Evolutionary conservation across 2,797 vertebrate species (phyloP), one percentile per base, ranked within the genome.

Genomic region (Rhabdomys pumilio): DNA sequence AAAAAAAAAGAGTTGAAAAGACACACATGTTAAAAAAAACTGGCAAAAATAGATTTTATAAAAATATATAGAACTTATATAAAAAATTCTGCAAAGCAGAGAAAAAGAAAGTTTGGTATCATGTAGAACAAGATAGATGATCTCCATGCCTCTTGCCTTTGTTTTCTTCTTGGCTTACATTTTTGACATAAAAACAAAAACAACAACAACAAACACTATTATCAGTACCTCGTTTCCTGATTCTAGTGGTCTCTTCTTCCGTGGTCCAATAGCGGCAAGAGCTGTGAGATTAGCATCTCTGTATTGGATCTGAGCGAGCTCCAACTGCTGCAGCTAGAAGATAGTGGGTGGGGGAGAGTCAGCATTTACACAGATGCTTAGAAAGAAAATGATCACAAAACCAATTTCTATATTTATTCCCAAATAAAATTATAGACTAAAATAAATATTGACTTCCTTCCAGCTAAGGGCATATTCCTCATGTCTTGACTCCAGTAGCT

Each of bases 261-360:
- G 99, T 55, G 99, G 99, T 59, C 99, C 99, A 76, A 99, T 99
- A 91, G 99, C 99, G 82, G 99, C 99, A 96, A 99, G 98, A 85
- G 99, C 99, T 2, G 99, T 99, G 57, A 99, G 98, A 98, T 99
- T 99, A 81, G 99, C 99, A 95, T 99, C 99, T 98, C 99, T 98
- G 12, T 99, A 99, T 89, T 99, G 99, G 96, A 99, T 98, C 98
- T 99, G 98, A 83, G 99, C 99, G 31, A 99, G 98, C 97, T 99
- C 99, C 97, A 99, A 94, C 89, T 99, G 99, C 90, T 99, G 99
- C 98, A 99, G 98, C 99, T 99, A 98, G 88, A 98, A 97, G 26
- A 95, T 34, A 83, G 73, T 89, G 80, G 90, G 93, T 57, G 94
- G 47, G 80, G 93, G 90, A 81, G 95, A 92, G n/a, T 38, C 63